Conservation (phyloP, 23 tunicate genomes). For the Aplidium turbinatum region DNA sequence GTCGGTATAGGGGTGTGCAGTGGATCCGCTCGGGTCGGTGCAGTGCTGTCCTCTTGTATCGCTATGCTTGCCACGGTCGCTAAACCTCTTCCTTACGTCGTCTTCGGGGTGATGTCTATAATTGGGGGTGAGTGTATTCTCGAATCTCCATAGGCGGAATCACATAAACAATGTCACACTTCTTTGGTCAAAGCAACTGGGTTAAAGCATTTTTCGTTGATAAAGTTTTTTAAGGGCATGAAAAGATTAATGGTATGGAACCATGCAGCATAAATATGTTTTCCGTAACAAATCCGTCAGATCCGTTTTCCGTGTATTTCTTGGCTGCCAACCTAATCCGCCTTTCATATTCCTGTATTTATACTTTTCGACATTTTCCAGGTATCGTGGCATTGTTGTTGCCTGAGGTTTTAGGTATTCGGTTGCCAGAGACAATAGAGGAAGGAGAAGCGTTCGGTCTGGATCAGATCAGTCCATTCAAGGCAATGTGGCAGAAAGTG, state of each 20-base stretch:
- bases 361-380: slow-evolving; percentile 37
- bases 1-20: slow-evolving; percentile 90
- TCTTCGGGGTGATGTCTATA: slow-evolving; percentile 73
- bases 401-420: slow-evolving; percentile 79
- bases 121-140: slow-evolving; percentile 60
- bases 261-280: too few relatives aligned
- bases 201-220: too few relatives aligned
- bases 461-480: slow-evolving; percentile 47
- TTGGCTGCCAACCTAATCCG: too few relatives aligned
- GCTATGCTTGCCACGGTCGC: slow-evolving; percentile 64
- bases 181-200: too few relatives aligned
- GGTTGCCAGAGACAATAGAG: slow-evolving; percentile 77
- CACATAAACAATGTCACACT: too few relatives aligned
- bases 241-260: too few relatives aligned
- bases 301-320: too few relatives aligned
- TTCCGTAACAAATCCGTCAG: too few relatives aligned
- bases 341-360: too few relatives aligned
- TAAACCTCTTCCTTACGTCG: slow-evolving; percentile 75
- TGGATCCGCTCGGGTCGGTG: slow-evolving; percentile 89
- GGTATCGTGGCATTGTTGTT: slow-evolving; percentile 61
- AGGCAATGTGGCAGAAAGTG: background rate
- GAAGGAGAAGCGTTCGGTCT: slow-evolving; percentile 87
- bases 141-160: background rate
- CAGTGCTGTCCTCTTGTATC: slow-evolving; percentile 71
- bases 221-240: too few relatives aligned